Percentiles rank a stretch among this genome's conserved stretches.
Conservation (phyloP, 2,113 vertebrate species). For the Chiloscyllium plagiosum region DNA sequence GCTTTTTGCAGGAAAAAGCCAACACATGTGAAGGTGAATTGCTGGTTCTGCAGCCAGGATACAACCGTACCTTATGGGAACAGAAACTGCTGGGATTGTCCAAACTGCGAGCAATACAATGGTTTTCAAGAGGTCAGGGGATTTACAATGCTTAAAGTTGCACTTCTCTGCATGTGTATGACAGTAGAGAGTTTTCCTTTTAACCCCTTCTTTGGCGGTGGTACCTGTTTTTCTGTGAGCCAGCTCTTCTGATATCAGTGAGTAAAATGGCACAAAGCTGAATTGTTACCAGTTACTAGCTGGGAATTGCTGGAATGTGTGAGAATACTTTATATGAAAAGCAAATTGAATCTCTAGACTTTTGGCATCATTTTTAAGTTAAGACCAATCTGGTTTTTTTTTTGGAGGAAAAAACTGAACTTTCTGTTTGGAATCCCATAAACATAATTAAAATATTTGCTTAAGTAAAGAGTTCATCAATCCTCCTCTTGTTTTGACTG, state of each 20-base stretch:
- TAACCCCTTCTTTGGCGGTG: neutral
- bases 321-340: neutral
- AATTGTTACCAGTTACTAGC: neutral
- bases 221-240: neutral
- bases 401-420: neutral
- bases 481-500: no score
- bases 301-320: neutral
- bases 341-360: neutral
- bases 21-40: conserved; percentile 76
- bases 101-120: conserved; percentile 95
- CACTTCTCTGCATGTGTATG: neutral
- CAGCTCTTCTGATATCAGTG: neutral
- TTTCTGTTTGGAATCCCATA: no score
- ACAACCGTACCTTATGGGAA: conserved; percentile 89
- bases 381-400: neutral
- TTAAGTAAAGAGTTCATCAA: neutral
- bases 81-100: conserved; percentile 97
- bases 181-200: neutral
- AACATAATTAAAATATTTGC: neutral
- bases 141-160: neutral
- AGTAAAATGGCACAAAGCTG: neutral
- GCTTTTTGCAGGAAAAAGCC: conserved; percentile 72
- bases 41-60: conserved; percentile 93
- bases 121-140: conserved; percentile 84
- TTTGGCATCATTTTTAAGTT: neutral